A percentile compares a stretch with the other conserved stretches of the same genome.
Evolutionary conservation across 2,113 vertebrate genomes (phyloP).

Genomic region (Corythornis vintsioides): DNA sequence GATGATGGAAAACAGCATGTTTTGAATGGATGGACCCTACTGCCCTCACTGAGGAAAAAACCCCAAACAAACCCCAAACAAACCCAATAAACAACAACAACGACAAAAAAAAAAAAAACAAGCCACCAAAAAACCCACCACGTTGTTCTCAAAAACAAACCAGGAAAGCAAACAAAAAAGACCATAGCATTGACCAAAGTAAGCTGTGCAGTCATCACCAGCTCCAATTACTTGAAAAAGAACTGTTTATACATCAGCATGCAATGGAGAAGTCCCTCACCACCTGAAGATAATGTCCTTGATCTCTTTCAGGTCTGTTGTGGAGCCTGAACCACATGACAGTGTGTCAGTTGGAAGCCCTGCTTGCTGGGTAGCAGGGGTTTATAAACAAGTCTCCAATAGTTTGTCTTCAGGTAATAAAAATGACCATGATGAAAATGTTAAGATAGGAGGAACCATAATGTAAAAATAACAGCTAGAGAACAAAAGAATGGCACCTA

Average conservation of each 20-base stretch:
- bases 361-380: neutral
- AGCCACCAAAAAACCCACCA: neutral
- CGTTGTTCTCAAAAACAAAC: neutral
- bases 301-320: neutral
- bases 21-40: neutral
- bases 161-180: neutral
- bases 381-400: neutral
- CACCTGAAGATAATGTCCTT: neutral
- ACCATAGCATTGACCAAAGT: neutral
- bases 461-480: neutral
- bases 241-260: neutral
- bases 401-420: slow-evolving; percentile 2
- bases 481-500: neutral
- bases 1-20: neutral
- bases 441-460: neutral
- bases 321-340: neutral
- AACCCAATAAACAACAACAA: neutral
- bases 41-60: neutral
- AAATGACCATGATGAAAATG: neutral
- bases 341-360: neutral
- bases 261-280: neutral
- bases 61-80: neutral
- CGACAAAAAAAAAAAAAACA: neutral
- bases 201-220: neutral
- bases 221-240: neutral